phyloP scores from a whole-genome alignment of 92 coral and sea anemone genomes.

The Porites divaricata region DNA sequence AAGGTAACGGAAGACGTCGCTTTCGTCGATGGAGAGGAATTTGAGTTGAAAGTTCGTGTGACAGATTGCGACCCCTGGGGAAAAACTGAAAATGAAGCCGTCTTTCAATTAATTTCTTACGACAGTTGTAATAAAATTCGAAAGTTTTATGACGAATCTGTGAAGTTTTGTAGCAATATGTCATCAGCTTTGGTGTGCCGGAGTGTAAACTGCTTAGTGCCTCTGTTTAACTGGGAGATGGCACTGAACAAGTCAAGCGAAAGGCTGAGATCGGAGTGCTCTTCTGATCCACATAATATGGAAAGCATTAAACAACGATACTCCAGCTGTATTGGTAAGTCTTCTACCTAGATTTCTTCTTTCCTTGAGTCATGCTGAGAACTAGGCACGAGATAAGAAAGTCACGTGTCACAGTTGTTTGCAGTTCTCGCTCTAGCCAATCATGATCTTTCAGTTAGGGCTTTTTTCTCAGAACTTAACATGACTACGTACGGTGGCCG shows the following conservation, averaged over 20 bases:
- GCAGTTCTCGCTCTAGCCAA: too few relatives aligned
- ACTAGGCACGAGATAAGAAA: neutral
- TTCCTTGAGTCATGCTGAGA: neutral
- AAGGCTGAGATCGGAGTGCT: neutral
- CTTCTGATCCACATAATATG: conserved; percentile 23
- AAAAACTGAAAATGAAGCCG: conserved; percentile 23
- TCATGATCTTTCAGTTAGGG: too few relatives aligned
- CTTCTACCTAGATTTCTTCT: neutral
- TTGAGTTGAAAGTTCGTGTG: conserved; percentile 25
- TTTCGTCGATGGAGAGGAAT: conserved; percentile 38
- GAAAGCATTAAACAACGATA: neutral
- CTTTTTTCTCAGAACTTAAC: too few relatives aligned
- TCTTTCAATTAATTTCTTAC: neutral
- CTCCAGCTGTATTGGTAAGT: conserved; percentile 35
- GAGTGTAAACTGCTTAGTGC: conserved; percentile 7
- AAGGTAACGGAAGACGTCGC: conserved; percentile 20
- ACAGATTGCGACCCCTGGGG: conserved; percentile 46
- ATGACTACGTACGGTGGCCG: too few relatives aligned
- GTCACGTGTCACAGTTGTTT: neutral
- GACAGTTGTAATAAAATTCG: conserved; percentile 32
- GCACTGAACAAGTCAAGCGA: conserved; percentile 10
- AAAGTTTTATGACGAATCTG: conserved; percentile 11
- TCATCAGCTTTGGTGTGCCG: conserved; percentile 12
- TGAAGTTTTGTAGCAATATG: conserved; percentile 6
- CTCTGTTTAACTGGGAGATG: conserved; percentile 23